phyloP scores from a whole-genome alignment of 2,797 vertebrate genomes.

The Myoxocephalus aenaeus region DNA sequence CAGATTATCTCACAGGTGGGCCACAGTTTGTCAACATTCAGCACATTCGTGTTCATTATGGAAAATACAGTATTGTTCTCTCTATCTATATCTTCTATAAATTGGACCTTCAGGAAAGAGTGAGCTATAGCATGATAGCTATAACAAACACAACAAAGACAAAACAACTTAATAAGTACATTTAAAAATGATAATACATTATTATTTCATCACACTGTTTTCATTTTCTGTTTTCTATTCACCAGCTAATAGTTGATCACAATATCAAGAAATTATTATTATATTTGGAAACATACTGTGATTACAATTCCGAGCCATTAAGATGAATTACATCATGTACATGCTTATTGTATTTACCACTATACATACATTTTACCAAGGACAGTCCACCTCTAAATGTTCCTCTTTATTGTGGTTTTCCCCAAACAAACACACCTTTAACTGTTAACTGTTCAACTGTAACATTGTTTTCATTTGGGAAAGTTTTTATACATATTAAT shows the following conservation, averaged over 20 bases:
- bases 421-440: neutral
- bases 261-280: neutral
- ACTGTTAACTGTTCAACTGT: neutral
- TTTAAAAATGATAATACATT: conserved; percentile 6
- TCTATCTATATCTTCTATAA: neutral
- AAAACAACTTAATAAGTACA: neutral
- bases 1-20: conserved; percentile 31
- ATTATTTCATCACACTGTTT: conserved; percentile 43
- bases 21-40: conserved; percentile 14
- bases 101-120: neutral
- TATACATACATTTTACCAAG: conserved; percentile 5
- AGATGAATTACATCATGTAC: neutral
- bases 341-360: conserved; percentile 1
- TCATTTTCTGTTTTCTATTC: conserved; percentile 8
- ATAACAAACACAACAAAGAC: neutral
- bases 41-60: neutral
- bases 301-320: conserved; percentile 7
- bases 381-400: neutral
- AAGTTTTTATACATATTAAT: neutral
- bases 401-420: neutral
- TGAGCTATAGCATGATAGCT: neutral
- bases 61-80: neutral
- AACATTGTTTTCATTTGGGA: neutral
- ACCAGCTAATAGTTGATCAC: neutral
- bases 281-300: neutral